These are phyloP conservation scores for Tanytarsus gracilentus DNA, from an alignment of 2,888 invertebrate genomes.

Conservation along the genomic window DNA sequence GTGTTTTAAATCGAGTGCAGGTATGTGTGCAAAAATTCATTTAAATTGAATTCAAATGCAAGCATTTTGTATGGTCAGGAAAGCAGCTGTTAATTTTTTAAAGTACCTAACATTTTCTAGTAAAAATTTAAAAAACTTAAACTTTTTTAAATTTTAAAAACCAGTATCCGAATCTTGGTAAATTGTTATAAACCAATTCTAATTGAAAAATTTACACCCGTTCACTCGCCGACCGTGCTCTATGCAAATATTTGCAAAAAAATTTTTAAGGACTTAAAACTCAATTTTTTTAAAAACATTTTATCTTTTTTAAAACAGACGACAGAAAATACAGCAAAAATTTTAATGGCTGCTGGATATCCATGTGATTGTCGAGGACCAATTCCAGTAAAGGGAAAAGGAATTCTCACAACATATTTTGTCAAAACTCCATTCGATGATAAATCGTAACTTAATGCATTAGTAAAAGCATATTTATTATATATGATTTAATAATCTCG, in stretches of 20 bases:
- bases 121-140: no score
- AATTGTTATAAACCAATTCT: no score
- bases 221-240: no score
- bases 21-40: slow-evolving; percentile 40
- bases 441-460: slow-evolving; percentile 41
- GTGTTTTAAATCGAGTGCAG: slow-evolving; percentile 78
- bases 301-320: slow-evolving; percentile 46
- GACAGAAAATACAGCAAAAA: slow-evolving; percentile 71
- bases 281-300: not conserved
- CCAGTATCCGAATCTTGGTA: no score
- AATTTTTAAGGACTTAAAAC: not conserved
- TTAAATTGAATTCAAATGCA: no score
- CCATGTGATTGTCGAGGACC: slow-evolving; percentile 84
- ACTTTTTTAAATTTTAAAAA: no score
- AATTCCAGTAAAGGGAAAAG: slow-evolving; percentile 92
- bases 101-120: no score
- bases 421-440: slow-evolving; percentile 75
- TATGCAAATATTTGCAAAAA: no score
- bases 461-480: not conserved
- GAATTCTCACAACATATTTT: slow-evolving; percentile 80
- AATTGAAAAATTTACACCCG: no score
- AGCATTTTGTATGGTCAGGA: no score
- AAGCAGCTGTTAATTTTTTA: no score
- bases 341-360: slow-evolving; percentile 77
- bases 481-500: not conserved